Evolutionary conservation across 1,140 invertebrate genomes (phyloP), one percentile per base, ranked within the genome.

Genomic region (Ceratina calcarata): DNA sequence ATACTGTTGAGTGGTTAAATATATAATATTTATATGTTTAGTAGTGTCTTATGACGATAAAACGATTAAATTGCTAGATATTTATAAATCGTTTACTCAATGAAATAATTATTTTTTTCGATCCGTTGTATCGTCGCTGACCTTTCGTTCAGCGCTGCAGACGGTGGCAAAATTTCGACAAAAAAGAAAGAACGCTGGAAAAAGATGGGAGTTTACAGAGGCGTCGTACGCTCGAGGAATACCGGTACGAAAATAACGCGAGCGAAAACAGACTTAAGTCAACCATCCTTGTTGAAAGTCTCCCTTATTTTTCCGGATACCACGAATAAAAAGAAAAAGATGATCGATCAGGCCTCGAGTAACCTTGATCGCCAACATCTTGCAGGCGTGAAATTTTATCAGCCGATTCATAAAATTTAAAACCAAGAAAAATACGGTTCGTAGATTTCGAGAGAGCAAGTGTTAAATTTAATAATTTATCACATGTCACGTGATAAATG

Each of bases 241-340:
- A 45, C 27, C 53, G n/a, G 55, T 1, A 58, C 73, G 51, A 75
- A 66, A 67, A 66, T 65, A 67, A 32, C 62, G 16, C 12, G 37
- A 65, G 37, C 45, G 24, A 37, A 61, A 68, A 68, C 65, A 67
- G 20, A 68, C 16, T 22, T 68, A 58, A 58, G 20, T 37, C 16
- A 55, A 49, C n/a, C 32, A 76, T 68, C 16, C 20, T 45, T 24
- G 66, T 67, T 37, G 62, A 27, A 45, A 22, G 6, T 57, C 37
- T 76, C 67, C 18, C 24, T 68, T 76, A 68, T 68, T 45, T 76
- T 69, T 69, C 49, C 1, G 10, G 18, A 58, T 69, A 66, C 20
- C 61, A 15, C 15, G 22, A 68, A 68, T 10, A 49, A 22, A 57
- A 10, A 10, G 18, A 32, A 7, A 15, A 61, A 12, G 20, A 67